Conservation (phyloP, 1,140 invertebrate species). For the Drosophila ogumai region DNA sequence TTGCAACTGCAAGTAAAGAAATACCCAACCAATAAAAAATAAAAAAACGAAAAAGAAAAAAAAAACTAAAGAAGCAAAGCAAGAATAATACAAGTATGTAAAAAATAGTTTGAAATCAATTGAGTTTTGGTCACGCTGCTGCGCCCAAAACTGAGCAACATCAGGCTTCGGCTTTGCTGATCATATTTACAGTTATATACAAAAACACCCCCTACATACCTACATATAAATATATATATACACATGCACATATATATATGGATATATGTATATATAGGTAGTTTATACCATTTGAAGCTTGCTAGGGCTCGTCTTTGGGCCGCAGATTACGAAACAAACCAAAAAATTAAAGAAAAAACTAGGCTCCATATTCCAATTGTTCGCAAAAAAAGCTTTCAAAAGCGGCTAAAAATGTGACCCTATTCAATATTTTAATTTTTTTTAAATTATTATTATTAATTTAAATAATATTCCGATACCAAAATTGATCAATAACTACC, state of each 20-base stretch:
- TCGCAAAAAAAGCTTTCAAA: background rate
- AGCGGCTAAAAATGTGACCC: background rate
- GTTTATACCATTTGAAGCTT: constrained; percentile 50
- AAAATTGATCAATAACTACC: background rate
- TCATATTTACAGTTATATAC: constrained; percentile 54
- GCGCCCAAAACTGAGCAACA: constrained; percentile 49
- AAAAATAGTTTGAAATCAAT: constrained; percentile 47
- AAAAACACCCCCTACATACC: constrained; percentile 30
- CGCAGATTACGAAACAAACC: constrained; percentile 34
- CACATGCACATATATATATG: constrained; percentile 27
- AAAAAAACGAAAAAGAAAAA: constrained; percentile 4
- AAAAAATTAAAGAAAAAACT: constrained; percentile 9
- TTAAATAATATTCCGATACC: background rate
- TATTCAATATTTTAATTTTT: background rate
- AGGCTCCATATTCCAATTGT: background rate
- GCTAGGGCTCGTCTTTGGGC: constrained; percentile 54
- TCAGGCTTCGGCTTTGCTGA: constrained; percentile 46
- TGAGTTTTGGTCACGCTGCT: constrained; percentile 59
- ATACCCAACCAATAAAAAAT: background rate
- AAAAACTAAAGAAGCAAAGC: constrained; percentile 14
- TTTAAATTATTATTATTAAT: no score
- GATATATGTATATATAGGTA: constrained; percentile 51
- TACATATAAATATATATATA: constrained; percentile 44
- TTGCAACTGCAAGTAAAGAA: constrained; percentile 34
- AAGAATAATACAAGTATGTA: constrained; percentile 43